Percentiles rank a stretch among this genome's conserved stretches.
Conservation (phyloP, 2,113 vertebrate species). For the Oncorhynchus masou region DNA sequence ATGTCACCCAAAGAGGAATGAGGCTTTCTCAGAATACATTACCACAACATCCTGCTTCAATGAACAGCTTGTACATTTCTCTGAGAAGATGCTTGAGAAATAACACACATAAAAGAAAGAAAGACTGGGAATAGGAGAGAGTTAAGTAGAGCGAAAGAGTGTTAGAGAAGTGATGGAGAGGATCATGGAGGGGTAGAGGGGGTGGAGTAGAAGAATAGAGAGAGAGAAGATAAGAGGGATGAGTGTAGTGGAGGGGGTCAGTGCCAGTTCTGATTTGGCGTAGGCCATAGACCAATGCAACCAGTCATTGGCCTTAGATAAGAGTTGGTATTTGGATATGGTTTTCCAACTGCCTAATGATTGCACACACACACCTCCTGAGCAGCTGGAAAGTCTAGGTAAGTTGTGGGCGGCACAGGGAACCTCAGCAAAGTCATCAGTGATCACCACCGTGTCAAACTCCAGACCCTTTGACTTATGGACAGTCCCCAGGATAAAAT, state of each 20-base stretch:
- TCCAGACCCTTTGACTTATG: conserved; percentile 94
- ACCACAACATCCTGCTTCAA: background rate
- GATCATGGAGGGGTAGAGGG: background rate
- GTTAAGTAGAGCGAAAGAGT: background rate
- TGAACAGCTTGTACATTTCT: background rate
- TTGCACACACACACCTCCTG: conserved; percentile 7
- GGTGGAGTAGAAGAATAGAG: background rate
- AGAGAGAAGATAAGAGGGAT: background rate
- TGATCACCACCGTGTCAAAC: conserved; percentile 83
- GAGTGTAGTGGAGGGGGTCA: background rate
- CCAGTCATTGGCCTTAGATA: no score
- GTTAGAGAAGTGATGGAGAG: background rate
- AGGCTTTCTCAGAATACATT: background rate
- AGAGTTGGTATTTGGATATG: no score
- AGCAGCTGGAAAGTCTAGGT: conserved; percentile 27
- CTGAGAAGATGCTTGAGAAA: no score
- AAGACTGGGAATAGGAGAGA: background rate
- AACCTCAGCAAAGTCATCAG: conserved; percentile 78
- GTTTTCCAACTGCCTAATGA: no score
- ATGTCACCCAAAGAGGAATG: background rate
- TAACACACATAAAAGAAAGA: background rate
- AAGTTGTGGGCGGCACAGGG: conserved; percentile 56
- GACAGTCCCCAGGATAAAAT: conserved; percentile 85
- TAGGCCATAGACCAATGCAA: no score
- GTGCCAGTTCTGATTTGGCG: background rate